Evolutionary conservation across 2,113 vertebrate genomes (phyloP), one percentile per base, ranked within the genome.

Genomic region (Alligator mississippiensis): DNA sequence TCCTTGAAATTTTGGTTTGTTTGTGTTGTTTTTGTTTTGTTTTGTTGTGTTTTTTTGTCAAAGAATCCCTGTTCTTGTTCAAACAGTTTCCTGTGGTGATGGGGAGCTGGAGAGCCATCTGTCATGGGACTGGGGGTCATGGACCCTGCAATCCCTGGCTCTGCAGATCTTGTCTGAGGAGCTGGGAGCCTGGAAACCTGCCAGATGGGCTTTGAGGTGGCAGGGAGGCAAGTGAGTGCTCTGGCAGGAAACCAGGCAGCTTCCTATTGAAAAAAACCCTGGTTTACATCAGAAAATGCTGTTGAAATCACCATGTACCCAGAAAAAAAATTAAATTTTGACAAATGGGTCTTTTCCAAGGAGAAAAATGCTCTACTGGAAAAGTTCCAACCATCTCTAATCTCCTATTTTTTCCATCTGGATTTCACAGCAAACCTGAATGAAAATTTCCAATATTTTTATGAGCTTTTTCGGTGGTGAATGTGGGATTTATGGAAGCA

Each of bases 251-350:
- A 54, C 90, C 91, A 92, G 21, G 88, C 85, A 86, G 89, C 47
- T 30, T 55, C 55, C 62, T 66, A 13, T 63, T 55, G 61, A 28
- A 15, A 58, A 57, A 66, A 57, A 27, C 68, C 54, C 80, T 22
- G 9, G 12, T 57, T 66, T 55, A 34, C 11, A 88, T 92, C 62
- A 92, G 47, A 94, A 96, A 93, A 90, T 30, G 90, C 15, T 64
- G 62, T 63, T 11, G 84, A 87, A 91, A 87, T 63, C 58, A 81
- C 77, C 91, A 80, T 61, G 75, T 90, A 89, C 68, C 68, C 13
- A 68, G 63, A 89, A 89, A 89, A 89, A 87, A 85, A 84, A 88
- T 96, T 93, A 84, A 63, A 82, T 95, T 94, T 96, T 94, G 78
- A 64, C 74, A 82, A 25, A 86, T 61, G 74, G 85, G 64, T 89